Base-by-base conservation (phyloP, 2,797 vertebrate species). In the Rallus crepitans region DNA sequence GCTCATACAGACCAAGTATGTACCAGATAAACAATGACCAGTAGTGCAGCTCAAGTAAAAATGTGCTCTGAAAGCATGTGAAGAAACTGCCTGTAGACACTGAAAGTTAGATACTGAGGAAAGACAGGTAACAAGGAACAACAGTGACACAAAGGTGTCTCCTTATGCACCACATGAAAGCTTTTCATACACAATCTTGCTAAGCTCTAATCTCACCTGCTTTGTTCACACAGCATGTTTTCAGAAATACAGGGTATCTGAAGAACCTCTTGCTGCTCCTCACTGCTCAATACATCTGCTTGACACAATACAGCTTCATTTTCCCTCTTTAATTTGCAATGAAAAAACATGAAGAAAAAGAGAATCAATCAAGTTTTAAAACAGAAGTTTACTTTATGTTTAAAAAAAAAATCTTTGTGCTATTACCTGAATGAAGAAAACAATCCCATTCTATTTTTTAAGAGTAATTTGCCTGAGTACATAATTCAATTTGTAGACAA, bases 171-270 rank as follows among this genome's bases (percentile, higher is more conserved):
- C 11, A 78, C 6, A 65, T 2, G 7, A 59, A 91, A 76, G 42
- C 21, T 90, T 85, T 75, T 47, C 20, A 91, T 70, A 91, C 15
- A 3, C 27, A 33, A 30, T 35, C 94, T 94, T 87, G 69, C 79
- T 65, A n/a, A 92, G 92, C 60, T 92, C 25, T 30, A 90, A 73
- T 42, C 97, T 95, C 47, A 98, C 98, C 97, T 97, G 77, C 35
- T 96, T 70, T 87, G 73, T 66, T 95, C 96, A 95, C 69, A 55
- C 60, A 92, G 6, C 28, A 68, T 11, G 16, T 77, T 89, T 88
- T 71, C 91, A 91, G 66, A 88, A 72, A 63, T 35, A 84, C 52
- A 72, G 25, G 93, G 75, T 71, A 90, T 9, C 59, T 45, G 79
- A 91, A 82, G 42, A 3, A 21, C 42, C 59, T 93, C 95, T 87